phyloP scores from a whole-genome alignment of 2,113 vertebrate species.

The Prochilodus magdalenae region DNA sequence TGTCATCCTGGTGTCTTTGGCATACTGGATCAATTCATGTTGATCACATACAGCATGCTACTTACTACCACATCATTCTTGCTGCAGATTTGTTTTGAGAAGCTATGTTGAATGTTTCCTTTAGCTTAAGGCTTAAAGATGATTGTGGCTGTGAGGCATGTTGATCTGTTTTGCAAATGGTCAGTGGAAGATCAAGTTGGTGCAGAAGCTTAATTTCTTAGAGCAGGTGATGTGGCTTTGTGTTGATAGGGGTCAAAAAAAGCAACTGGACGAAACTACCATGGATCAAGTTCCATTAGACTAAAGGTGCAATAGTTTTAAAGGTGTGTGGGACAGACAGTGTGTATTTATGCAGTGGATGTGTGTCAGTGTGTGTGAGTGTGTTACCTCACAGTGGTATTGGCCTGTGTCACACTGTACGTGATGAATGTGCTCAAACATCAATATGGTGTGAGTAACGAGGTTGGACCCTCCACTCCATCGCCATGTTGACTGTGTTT shows the following conservation, averaged over 20 bases:
- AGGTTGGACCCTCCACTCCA: constrained; percentile 38
- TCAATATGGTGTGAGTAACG: constrained; percentile 61
- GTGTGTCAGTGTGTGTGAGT: constrained; percentile 2
- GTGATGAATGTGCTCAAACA: constrained; percentile 67
- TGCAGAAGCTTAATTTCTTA: too few species aligned
- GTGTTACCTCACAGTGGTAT: constrained; percentile 25
- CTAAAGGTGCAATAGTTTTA: neutral
- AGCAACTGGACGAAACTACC: constrained; percentile 44
- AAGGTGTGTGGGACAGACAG: neutral
- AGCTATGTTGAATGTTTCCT: too few species aligned
- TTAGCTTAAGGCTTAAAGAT: too few species aligned
- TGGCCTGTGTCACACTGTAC: constrained; percentile 45
- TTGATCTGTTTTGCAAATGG: too few species aligned
- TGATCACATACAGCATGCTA: too few species aligned
- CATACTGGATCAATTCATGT: too few species aligned
- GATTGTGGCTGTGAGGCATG: too few species aligned
- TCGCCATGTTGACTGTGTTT: constrained; percentile 22
- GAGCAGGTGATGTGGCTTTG: too few species aligned
- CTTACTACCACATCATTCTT: too few species aligned
- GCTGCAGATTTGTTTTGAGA: too few species aligned
- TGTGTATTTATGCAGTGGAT: neutral
- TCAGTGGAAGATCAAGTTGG: too few species aligned
- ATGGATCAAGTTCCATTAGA: neutral
- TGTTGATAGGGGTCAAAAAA: neutral
- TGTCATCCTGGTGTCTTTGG: too few species aligned